Evolutionary conservation across 2,888 invertebrate genomes (phyloP).

Genomic region (Cacoxenus indagator): DNA sequence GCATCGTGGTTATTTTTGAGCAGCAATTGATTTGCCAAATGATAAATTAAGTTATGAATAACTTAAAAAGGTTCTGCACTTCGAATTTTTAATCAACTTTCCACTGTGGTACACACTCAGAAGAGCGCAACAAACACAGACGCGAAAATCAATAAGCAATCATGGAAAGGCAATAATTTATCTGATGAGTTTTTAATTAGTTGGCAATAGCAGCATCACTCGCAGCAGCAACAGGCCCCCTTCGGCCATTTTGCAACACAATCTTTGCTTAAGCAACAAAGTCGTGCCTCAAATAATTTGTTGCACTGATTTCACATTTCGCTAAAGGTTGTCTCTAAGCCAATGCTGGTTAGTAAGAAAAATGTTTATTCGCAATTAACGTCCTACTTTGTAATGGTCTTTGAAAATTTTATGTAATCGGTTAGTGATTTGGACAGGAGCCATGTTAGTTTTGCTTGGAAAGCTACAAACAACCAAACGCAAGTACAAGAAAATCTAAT

Average conservation of each 20-base stretch:
- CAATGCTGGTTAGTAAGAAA: background rate
- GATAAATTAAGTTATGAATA: slow-evolving; percentile 61
- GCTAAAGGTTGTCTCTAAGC: background rate
- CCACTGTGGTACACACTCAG: background rate
- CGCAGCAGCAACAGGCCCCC: background rate
- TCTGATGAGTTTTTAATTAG: slow-evolving; percentile 62
- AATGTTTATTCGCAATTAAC: background rate
- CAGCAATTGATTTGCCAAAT: slow-evolving; percentile 58
- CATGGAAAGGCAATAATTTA: slow-evolving; percentile 36
- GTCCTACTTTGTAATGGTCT: background rate
- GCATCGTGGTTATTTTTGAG: slow-evolving; percentile 38
- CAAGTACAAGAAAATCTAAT: too few species aligned
- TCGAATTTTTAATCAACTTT: background rate
- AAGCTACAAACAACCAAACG: too few species aligned
- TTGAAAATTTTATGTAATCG: background rate
- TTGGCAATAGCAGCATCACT: slow-evolving; percentile 29
- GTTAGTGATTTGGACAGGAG: too few species aligned
- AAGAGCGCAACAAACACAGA: background rate
- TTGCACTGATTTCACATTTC: background rate
- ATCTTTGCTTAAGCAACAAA: background rate
- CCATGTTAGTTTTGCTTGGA: too few species aligned
- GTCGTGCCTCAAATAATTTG: background rate
- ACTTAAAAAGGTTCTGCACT: slow-evolving; percentile 41
- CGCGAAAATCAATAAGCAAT: slow-evolving; percentile 13
- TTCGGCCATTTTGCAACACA: background rate